Percentiles rank a stretch among this genome's conserved stretches.
These are phyloP conservation scores for Ephialtes manifestator DNA, from an alignment of 2,888 invertebrate genomes.

Conservation along the genomic window DNA sequence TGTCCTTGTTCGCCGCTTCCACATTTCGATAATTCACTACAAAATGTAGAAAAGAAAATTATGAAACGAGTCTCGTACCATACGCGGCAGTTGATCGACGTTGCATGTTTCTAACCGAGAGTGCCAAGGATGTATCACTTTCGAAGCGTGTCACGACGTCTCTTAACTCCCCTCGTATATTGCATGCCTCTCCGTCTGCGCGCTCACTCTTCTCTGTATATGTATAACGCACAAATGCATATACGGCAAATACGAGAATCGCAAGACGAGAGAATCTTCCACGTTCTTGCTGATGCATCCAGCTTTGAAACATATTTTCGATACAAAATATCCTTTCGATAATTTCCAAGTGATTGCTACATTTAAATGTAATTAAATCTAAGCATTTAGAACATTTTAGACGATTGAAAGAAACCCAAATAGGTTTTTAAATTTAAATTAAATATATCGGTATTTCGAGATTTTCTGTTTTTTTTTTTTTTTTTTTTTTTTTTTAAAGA, in stretches of 20 bases:
- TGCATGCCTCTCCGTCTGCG: constrained; percentile 44
- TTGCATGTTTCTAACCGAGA: constrained; percentile 45
- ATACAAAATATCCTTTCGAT: neutral
- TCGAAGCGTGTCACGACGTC: constrained; percentile 59
- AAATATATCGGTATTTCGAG: neutral
- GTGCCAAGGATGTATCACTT: constrained; percentile 58
- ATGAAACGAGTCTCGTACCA: neutral
- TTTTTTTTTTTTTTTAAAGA: neutral
- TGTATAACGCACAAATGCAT: constrained; percentile 38
- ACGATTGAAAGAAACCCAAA: too few relatives aligned
- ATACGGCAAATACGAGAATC: constrained; percentile 24
- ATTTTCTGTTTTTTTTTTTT: neutral
- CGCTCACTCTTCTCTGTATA: constrained; percentile 13
- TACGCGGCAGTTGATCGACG: constrained; percentile 26
- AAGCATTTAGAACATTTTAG: too few relatives aligned
- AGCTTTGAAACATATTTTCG: neutral
- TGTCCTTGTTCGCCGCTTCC: neutral
- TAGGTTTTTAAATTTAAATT: too few relatives aligned
- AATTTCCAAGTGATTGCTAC: too few relatives aligned
- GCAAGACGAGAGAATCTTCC: constrained; percentile 21
- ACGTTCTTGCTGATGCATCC: constrained; percentile 19
- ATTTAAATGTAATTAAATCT: neutral
- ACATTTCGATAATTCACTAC: constrained; percentile 11
- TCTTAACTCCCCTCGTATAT: constrained; percentile 54
- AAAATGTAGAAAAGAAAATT: constrained; percentile 22